Base-by-base conservation (phyloP, 2,888 invertebrate genomes). In the Helleia helle region DNA sequence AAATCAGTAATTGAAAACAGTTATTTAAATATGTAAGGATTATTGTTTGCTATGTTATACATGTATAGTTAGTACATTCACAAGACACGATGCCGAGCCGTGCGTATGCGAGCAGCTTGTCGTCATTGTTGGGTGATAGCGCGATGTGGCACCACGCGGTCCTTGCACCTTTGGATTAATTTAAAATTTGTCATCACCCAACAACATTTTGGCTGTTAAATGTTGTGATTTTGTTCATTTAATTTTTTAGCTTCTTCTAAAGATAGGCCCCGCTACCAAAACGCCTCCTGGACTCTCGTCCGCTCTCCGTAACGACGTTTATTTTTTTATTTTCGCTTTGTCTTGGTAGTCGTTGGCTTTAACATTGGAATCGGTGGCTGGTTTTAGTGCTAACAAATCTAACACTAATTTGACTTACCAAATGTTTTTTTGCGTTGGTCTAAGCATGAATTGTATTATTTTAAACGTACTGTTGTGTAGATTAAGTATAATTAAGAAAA, bases 361-460 rank as follows among this genome's bases (percentile, higher is more conserved):
- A 79, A 80, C 74, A 73, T 64, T 65, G 75, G 75, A 67, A 71
- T 72, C 58, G 66, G 61, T 74, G 72, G 74, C 75, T 76, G 80
- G 80, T 65, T 73, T n/a, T 72, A 70, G 81, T 83, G 80, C 79
- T 84, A 83, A 84, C 81, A 79, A 55, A 71, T 77, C 80, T 84
- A 84, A 84, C 81, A 72, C 50, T 52, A 61, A 51, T 57, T 57
- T 46, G 52, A 61, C 58, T 74, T 69, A 66, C 71, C 62, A 51
- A 65, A 54, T 56, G 59, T 76, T 79, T 58, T 62, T 68, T 79
- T 83, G 74, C 76, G 61, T 62, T 59, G 52, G 74, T 71, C 59
- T 60, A 75, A 73, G 73, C 61, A 55, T 59, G 65, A 68, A 53
- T 70, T 70, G 71, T 69, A 63, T 56, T 63, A 52, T 55, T 49